Evolutionary conservation across 1,140 invertebrate species (phyloP), one percentile per base, ranked within the genome.

Genomic region (Trichomalopsis sarcophagae): DNA sequence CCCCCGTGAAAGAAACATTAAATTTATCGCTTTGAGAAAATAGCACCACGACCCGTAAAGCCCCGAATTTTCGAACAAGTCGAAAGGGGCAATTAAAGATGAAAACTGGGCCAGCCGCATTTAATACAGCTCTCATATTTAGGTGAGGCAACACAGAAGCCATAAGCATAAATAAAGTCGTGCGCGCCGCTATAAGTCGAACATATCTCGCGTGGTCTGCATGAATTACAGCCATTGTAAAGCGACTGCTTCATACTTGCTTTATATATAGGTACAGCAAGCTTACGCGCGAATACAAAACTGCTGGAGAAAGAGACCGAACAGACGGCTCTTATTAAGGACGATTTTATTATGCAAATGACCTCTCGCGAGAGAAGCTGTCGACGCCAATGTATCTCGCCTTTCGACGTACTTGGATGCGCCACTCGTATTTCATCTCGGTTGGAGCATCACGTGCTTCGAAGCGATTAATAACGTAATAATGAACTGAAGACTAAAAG

Each of bases 131-230:
- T 21, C 30, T 62, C n/a, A 62, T 62, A 62, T 21, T 36, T 7
- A 23, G 40, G 81, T 77, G 73, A 77, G 73, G 81, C 62, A 83
- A 75, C 11, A 74, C 73, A 77, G 50, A 47, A 36, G 81, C 75
- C 66, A 71, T 71, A 55, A 84, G 74, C 75, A 55, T 78, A 79
- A 79, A 79, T 79, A 84, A 84, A 84, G 44, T 71, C 62, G 66
- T 36, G 74, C 62, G 27, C 40, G 44, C 27, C 40, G 10, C 27
- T 55, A 7, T 74, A 13, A 84, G 62, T 78, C 62, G 75, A 78
- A 78, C 47, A 68, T 76, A 10, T 66, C 23, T 33, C 33, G 80
- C 21, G 81, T n/a, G 47, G 23, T 66, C 33, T 11, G 21, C 40
- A 69, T 78, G 82, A 84, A 71, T 84, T 78, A 71, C 74, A 23